phyloP scores from a whole-genome alignment of 2,797 vertebrate genomes.

The Numenius phaeopus region DNA sequence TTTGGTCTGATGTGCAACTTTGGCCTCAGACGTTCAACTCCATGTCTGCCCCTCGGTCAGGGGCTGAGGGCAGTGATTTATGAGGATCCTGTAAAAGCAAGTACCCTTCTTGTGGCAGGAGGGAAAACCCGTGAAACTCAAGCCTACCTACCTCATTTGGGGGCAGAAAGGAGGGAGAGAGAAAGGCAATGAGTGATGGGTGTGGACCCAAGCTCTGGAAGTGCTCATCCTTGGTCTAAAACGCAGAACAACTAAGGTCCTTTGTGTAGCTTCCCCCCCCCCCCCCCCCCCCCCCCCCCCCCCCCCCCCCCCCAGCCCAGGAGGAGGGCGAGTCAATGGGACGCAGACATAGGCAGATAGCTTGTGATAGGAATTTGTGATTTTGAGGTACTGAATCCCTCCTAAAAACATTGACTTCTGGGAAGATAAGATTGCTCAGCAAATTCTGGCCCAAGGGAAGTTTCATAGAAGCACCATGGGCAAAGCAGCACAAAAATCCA shows the following conservation, averaged over 20 bases:
- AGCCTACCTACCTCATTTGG: neutral
- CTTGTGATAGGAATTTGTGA: neutral
- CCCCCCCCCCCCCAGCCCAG: too few species aligned
- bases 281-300: too few species aligned
- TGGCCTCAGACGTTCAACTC: neutral
- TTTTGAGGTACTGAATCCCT: neutral
- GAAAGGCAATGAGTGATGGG: neutral
- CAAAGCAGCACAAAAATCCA: conserved; percentile 26
- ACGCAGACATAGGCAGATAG: neutral
- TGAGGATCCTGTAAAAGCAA: neutral
- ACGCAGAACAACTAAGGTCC: neutral
- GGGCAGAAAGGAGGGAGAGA: neutral
- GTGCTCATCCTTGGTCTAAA: neutral
- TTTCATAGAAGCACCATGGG: conserved; percentile 1
- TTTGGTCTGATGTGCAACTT: neutral
- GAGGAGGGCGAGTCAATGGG: neutral
- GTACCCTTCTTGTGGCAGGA: rapidly evolving
- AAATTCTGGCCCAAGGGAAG: conserved; percentile 45
- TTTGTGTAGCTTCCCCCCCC: neutral
- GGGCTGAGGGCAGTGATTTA: neutral
- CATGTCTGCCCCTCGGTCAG: neutral
- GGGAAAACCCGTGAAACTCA: neutral
- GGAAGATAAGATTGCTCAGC: conserved; percentile 35
- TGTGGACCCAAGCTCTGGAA: neutral
- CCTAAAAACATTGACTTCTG: neutral